These are phyloP conservation scores for Chauna torquata DNA, from an alignment of 2,113 vertebrate genomes.

Conservation along the genomic window DNA sequence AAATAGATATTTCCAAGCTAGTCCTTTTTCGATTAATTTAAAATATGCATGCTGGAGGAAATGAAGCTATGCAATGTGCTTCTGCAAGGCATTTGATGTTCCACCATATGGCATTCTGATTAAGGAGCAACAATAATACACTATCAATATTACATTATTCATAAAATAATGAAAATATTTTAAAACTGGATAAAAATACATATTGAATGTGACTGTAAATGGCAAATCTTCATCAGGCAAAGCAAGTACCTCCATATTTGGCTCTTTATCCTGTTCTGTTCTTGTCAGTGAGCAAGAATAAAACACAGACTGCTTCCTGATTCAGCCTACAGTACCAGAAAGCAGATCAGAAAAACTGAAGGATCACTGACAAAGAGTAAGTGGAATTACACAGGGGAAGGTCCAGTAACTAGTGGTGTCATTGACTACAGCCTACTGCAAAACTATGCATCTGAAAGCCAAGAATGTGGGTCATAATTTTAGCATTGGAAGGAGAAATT, in stretches of 20 bases:
- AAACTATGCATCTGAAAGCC: not conserved
- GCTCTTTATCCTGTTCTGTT: not conserved
- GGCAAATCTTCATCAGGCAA: not conserved
- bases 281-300: not conserved
- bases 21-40: slow-evolving; percentile 55
- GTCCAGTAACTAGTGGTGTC: not conserved
- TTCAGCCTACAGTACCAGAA: not conserved
- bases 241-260: not conserved
- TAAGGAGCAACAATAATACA: not conserved
- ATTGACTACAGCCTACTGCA: not conserved
- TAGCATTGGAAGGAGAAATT: not conserved
- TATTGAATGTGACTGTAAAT: not conserved
- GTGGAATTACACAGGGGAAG: not conserved
- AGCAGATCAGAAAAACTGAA: not conserved
- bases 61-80: not conserved
- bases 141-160: not conserved
- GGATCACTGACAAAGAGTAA: not conserved
- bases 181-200: not conserved
- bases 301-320: not conserved
- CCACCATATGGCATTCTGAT: not conserved
- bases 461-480: not conserved
- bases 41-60: slow-evolving; percentile 17
- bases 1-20: slow-evolving; percentile 52
- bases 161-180: not conserved
- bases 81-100: not conserved